Conservation (phyloP, 2,888 invertebrate species). For the Drosophila falleni region DNA sequence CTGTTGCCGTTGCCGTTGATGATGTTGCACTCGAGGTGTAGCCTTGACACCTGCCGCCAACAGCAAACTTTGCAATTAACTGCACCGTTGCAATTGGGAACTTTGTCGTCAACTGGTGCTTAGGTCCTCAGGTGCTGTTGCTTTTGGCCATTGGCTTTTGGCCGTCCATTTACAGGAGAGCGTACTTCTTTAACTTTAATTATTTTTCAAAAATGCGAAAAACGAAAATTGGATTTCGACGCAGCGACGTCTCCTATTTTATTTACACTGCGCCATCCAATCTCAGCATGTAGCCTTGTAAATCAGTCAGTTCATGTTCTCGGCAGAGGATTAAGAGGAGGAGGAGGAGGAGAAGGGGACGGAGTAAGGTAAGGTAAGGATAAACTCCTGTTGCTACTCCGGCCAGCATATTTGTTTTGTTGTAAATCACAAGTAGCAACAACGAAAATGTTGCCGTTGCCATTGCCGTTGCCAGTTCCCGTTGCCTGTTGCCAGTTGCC, state of each 20-base stretch:
- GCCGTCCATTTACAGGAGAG: constrained; percentile 23
- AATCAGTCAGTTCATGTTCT: constrained; percentile 70
- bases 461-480: not conserved
- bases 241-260: constrained; percentile 75
- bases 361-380: constrained; percentile 59
- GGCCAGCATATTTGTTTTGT: constrained; percentile 80
- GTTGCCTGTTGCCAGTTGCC: constrained; percentile 1
- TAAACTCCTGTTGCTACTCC: constrained; percentile 35
- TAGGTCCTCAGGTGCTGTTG: constrained; percentile 25
- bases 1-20: constrained; percentile 19
- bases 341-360: not conserved
- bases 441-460: constrained; percentile 60
- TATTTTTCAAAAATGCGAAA: constrained; percentile 78
- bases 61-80: constrained; percentile 73
- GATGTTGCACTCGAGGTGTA: constrained; percentile 44
- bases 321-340: constrained; percentile 29
- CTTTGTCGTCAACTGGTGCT: constrained; percentile 57
- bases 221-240: constrained; percentile 80
- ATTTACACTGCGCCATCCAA: constrained; percentile 80
- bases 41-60: constrained; percentile 69
- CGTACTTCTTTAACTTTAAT: constrained; percentile 75
- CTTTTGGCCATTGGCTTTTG: not conserved
- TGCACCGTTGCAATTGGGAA: constrained; percentile 67
- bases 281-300: constrained; percentile 82
- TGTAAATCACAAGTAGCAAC: constrained; percentile 80